Base-by-base conservation (phyloP, 1,140 invertebrate genomes). In the Papilio helenus region DNA sequence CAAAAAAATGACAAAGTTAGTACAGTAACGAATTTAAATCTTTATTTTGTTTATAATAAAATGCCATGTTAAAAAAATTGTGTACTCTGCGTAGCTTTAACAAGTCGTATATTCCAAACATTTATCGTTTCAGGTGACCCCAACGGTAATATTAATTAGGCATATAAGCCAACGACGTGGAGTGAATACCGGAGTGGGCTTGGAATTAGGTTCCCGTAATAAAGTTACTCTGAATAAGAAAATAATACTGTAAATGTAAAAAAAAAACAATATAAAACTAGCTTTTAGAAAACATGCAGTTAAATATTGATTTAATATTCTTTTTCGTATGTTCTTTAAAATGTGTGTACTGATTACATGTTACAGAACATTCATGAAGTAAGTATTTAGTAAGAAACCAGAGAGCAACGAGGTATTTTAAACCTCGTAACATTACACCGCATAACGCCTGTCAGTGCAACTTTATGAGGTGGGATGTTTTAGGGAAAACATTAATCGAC, bases 121-220 rank as follows among this genome's bases (percentile, higher is more conserved):
- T 61, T 61, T 61, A 26, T 26, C 23, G 58, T 61, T 61, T 23
- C 58, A 61, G 58, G 58, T 61, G 58, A 61, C 58, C 58, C 58
- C 58, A 61, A 61, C 20, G 58, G 58, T 61, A 26, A 26, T 61
- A 61, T 61, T 61, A 23, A 61, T 61, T 61, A 61, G 10, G 23
- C 10, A 61, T 61, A 10, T 23, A 55, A 55, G 58, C 58, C 23
- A 61, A 23, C 58, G 10, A 61, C 58, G 58, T 10, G 58, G 23
- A 26, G 23, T 61, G 58, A 61, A 61, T 26, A 61, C 58, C 58
- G 23, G 20, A 61, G 58, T 4, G 23, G 26, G 58, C 1, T 18
- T 61, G 20, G 58, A 26, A 61, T 61, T 26, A 61, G 20, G 58
- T 23, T 61, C 23, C 58, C 58, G 26, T 14, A 61, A 61, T 23